These are phyloP conservation scores for Leuciscus waleckii DNA, from an alignment of 2,797 vertebrate genomes.

Conservation along the genomic window DNA sequence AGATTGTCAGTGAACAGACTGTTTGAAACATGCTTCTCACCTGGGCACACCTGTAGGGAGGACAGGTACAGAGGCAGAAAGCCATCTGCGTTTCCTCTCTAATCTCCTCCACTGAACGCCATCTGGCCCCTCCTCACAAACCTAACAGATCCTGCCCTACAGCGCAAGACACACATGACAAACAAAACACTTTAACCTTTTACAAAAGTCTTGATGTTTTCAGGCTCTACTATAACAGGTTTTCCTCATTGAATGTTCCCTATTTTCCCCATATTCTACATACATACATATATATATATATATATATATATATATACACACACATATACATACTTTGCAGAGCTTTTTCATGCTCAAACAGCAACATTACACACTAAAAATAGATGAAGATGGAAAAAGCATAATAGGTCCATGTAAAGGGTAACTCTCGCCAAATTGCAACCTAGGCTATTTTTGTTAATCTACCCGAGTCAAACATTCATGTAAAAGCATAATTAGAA, in stretches of 20 bases:
- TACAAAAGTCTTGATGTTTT: neutral
- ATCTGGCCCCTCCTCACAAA: constrained; percentile 76
- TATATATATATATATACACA: too few relatives aligned
- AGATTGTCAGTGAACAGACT: neutral
- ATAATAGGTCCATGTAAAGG: neutral
- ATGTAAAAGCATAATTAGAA: too few relatives aligned
- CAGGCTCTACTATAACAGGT: neutral
- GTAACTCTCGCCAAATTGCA: too few relatives aligned
- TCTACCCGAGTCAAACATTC: too few relatives aligned
- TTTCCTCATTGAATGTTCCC: neutral
- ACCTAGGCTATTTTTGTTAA: too few relatives aligned
- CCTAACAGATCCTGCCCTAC: constrained; percentile 82
- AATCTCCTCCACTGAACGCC: constrained; percentile 79
- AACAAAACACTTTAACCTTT: neutral
- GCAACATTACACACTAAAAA: neutral
- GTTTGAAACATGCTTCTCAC: constrained; percentile 69
- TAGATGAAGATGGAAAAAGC: too few relatives aligned
- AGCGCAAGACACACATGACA: constrained; percentile 54
- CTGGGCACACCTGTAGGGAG: constrained; percentile 70
- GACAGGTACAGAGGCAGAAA: constrained; percentile 76
- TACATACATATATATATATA: too few relatives aligned
- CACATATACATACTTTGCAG: too few relatives aligned
- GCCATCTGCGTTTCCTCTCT: constrained; percentile 83
- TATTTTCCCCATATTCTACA: neutral
- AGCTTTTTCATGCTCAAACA: neutral